Conservation (phyloP, 2,113 vertebrate species). For the Salvator merianae region DNA sequence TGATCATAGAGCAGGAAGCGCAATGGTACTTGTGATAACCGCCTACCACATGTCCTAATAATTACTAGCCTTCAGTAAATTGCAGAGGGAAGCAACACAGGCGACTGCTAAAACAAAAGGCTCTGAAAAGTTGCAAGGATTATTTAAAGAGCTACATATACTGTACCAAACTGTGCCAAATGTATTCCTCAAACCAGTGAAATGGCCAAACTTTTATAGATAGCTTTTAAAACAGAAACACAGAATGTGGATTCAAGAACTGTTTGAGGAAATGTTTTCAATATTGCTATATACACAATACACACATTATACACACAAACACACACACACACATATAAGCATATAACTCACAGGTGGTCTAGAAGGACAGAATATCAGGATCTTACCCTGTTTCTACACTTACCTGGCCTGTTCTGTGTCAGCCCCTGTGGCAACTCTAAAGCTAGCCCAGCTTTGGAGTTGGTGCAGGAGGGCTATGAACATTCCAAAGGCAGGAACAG, state of each 20-base stretch:
- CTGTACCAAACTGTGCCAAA: conserved; percentile 53
- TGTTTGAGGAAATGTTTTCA: neutral
- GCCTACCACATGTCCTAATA: conserved; percentile 76
- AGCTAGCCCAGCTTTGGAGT: no score
- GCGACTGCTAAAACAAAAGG: conserved; percentile 72
- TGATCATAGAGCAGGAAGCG: conserved; percentile 73
- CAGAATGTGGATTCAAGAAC: conserved; percentile 34
- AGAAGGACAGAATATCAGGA: no score
- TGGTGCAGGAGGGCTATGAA: no score
- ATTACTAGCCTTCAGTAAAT: conserved; percentile 80
- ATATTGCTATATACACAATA: no score
- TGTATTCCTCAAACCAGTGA: conserved; percentile 32
- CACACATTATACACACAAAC: no score
- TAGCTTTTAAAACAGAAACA: conserved; percentile 40
- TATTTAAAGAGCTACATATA: conserved; percentile 60
- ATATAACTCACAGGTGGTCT: no score
- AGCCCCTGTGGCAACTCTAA: no score
- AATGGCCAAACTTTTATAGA: conserved; percentile 44
- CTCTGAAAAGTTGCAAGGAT: conserved; percentile 69
- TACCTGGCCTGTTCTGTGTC: no score
- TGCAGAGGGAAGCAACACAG: conserved; percentile 64
- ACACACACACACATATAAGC: no score
- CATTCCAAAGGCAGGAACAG: no score
- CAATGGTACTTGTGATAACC: conserved; percentile 75
- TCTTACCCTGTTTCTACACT: no score